These are phyloP conservation scores for Trematocara unimaculatum DNA, from an alignment of 2,113 vertebrate species.

Conservation along the genomic window DNA sequence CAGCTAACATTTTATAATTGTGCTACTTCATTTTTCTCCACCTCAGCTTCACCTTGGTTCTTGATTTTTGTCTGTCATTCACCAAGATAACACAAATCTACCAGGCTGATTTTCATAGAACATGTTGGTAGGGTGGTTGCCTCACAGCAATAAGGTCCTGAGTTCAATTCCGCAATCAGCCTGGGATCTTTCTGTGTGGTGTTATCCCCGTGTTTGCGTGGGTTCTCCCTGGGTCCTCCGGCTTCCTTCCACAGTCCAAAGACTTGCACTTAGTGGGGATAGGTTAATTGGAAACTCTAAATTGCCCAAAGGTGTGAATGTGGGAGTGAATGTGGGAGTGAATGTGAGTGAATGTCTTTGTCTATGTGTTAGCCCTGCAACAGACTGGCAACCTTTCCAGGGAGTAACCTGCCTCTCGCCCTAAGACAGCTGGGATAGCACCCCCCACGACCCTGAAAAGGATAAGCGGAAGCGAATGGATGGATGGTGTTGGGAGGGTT, in stretches of 20 bases:
- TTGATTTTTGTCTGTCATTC: neutral
- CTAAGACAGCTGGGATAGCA: neutral
- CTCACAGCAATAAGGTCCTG: neutral
- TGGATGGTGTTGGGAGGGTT: neutral
- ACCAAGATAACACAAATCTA: neutral
- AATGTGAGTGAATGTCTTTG: neutral
- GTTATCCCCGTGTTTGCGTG: neutral
- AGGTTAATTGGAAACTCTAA: neutral
- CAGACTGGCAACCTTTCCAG: neutral
- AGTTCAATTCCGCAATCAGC: neutral
- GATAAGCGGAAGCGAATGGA: neutral
- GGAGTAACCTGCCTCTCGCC: neutral
- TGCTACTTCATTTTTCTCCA: neutral
- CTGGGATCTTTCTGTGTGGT: neutral
- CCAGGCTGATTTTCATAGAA: neutral
- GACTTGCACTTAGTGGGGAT: neutral
- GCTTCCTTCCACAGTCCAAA: neutral
- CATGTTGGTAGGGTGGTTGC: neutral
- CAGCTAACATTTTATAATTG: neutral
- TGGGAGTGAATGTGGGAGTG: neutral
- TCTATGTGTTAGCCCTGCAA: neutral
- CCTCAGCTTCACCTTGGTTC: neutral
- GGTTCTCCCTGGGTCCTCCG: neutral
- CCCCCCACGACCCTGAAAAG: neutral
- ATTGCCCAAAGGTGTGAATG: neutral